A percentile compares a stretch with the other conserved stretches of the same genome.
These are phyloP conservation scores for Halocynthia roretzi DNA, from an alignment of 23 tunicate genomes.

Conservation along the genomic window DNA sequence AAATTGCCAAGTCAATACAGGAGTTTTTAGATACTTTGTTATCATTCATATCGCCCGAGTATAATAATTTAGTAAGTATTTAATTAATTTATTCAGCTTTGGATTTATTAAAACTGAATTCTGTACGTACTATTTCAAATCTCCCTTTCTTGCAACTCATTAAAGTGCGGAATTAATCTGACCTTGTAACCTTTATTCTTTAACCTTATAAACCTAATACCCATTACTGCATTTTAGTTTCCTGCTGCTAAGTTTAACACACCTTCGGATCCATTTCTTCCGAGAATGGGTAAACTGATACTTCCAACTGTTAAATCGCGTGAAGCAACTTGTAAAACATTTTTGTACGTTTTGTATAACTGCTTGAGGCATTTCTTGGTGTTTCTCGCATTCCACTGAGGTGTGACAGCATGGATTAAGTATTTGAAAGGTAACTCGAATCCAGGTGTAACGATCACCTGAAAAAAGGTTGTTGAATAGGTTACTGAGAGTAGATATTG, in stretches of 20 bases:
- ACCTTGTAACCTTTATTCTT: too few species aligned
- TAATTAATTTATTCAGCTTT: too few species aligned
- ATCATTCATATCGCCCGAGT: too few species aligned
- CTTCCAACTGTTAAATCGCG: slow-evolving; percentile 30
- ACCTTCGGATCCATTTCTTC: slow-evolving; percentile 23
- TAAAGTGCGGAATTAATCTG: too few species aligned
- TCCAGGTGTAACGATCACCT: slow-evolving; percentile 89
- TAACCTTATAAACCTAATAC: too few species aligned
- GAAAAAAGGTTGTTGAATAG: neutral
- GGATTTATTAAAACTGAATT: too few species aligned
- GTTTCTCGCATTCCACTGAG: slow-evolving; percentile 55
- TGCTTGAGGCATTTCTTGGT: slow-evolving; percentile 50
- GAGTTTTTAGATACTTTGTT: too few species aligned
- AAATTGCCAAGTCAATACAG: too few species aligned
- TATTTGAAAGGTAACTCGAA: slow-evolving; percentile 48
- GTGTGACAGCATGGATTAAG: slow-evolving; percentile 76
- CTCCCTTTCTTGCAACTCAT: too few species aligned
- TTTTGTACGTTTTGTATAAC: slow-evolving; percentile 76
- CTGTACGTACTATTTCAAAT: too few species aligned
- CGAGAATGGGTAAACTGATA: slow-evolving; percentile 53
- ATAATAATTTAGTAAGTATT: too few species aligned
- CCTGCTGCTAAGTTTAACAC: neutral
- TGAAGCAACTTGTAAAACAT: slow-evolving; percentile 61
- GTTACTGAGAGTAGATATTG: neutral
- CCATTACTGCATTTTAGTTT: too few species aligned